Evolutionary conservation across 2,797 vertebrate genomes (phyloP), one percentile per base, ranked within the genome.

Genomic region (Tragopan temminckii): DNA sequence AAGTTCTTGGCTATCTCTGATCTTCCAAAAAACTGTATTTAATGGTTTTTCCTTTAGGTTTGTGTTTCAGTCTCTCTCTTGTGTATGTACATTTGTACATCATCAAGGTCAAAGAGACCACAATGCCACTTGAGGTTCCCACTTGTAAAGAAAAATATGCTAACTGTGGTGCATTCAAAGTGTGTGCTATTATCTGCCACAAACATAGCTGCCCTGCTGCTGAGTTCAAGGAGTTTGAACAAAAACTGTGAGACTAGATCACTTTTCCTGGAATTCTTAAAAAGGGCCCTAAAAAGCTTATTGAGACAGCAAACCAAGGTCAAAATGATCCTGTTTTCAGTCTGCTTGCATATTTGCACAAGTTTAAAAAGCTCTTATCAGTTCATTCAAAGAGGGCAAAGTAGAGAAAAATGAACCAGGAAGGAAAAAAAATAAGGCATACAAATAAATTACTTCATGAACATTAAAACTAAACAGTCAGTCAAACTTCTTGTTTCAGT

Each of bases 221-320:
- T 66, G 85, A 71, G 85, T 92, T 92, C 82, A 88, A 66, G 58
- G 58, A 88, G 76, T 82, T 94, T 13, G 31, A 6, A 62, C 35
- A 62, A 80, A 88, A 95, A 59, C 31, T 62, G 35, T 33, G 24
- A 69, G 58, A 69, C 16, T 21, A 75, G 55, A 76, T 31, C 19
- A 23, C 19, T 88, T 70, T 90, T 94, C 83, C 78, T 86, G 83
- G 74, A 91, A 88, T 89, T 70, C 80, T 88, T 66, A 27, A 89
- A 90, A 89, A n/a, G 4, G 3, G 3, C 18, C 19, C 66, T 46
- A 66, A 66, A 85, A 85, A 75, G 3, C 36, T 75, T 78, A 25
- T 40, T 80, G 42, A 89, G 69, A 36, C 79, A 72, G 35, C 59
- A 45, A 95, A 76, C 9, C 33, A 76, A 91, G 69, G 87, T 58